These are phyloP conservation scores for Apis florea DNA, from an alignment of 1,140 invertebrate species.

Conservation along the genomic window DNA sequence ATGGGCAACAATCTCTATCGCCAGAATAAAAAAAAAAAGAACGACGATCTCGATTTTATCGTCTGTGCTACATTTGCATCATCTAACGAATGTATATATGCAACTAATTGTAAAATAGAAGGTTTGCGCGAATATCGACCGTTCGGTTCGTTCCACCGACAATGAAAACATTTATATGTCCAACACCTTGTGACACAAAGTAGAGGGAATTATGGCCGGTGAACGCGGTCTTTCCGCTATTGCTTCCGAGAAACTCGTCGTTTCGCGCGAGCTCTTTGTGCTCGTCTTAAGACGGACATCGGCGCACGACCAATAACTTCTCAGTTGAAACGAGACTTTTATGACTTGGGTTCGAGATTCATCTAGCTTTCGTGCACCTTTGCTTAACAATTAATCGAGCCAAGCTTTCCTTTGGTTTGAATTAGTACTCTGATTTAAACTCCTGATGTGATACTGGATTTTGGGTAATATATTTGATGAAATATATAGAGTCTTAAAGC, in stretches of 20 bases:
- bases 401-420: neutral
- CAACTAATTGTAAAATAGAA: too few relatives aligned
- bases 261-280: slow-evolving; percentile 10
- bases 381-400: neutral
- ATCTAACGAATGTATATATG: too few relatives aligned
- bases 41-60: slow-evolving; percentile 37
- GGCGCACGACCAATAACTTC: slow-evolving; percentile 7
- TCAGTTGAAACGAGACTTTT: slow-evolving; percentile 3
- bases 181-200: slow-evolving; percentile 35
- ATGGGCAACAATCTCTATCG: slow-evolving; percentile 11
- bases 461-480: too few relatives aligned
- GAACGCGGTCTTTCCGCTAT: slow-evolving; percentile 24
- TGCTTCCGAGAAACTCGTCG: slow-evolving; percentile 24
- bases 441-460: too few relatives aligned
- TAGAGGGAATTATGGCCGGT: slow-evolving; percentile 25
- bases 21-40: neutral
- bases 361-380: neutral
- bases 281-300: neutral
- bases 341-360: neutral
- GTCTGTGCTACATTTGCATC: slow-evolving; percentile 9
- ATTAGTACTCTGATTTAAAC: too few relatives aligned
- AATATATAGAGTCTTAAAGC: too few relatives aligned
- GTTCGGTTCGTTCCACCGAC: neutral
- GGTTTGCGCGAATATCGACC: neutral
- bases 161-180: slow-evolving; percentile 39